Evolutionary conservation across 2,888 invertebrate genomes (phyloP).

Genomic region (Synergus laeviventris): DNA sequence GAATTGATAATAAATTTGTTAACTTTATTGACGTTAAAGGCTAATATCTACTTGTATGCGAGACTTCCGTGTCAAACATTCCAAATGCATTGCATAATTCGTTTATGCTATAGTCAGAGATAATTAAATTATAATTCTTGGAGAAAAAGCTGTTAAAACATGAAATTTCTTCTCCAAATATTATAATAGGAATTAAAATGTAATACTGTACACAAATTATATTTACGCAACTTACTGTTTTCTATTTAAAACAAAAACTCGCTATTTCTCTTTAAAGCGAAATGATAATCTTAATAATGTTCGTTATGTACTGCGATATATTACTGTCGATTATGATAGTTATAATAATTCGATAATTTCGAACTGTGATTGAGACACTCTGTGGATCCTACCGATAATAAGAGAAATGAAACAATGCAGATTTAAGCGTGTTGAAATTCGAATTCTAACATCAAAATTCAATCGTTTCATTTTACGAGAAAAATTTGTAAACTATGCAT

Average conservation of each 20-base stretch:
- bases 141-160: background rate
- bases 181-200: background rate
- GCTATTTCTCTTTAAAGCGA: background rate
- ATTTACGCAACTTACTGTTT: background rate
- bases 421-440: background rate
- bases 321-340: background rate
- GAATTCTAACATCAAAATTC: too few species aligned
- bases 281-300: background rate
- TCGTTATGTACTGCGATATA: conserved; percentile 10
- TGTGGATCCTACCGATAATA: background rate
- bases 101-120: background rate
- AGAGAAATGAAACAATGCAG: background rate
- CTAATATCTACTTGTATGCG: background rate
- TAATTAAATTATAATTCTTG: background rate
- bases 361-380: background rate
- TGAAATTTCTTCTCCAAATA: background rate
- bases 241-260: background rate
- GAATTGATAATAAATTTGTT: background rate
- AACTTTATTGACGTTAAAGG: background rate
- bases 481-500: too few species aligned
- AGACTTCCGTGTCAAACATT: background rate
- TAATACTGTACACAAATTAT: background rate
- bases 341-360: conserved; percentile 7
- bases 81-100: conserved; percentile 1
- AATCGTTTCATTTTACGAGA: too few species aligned